Base-by-base conservation (phyloP, 1,140 invertebrate species). In the Andricus grossulariae region DNA sequence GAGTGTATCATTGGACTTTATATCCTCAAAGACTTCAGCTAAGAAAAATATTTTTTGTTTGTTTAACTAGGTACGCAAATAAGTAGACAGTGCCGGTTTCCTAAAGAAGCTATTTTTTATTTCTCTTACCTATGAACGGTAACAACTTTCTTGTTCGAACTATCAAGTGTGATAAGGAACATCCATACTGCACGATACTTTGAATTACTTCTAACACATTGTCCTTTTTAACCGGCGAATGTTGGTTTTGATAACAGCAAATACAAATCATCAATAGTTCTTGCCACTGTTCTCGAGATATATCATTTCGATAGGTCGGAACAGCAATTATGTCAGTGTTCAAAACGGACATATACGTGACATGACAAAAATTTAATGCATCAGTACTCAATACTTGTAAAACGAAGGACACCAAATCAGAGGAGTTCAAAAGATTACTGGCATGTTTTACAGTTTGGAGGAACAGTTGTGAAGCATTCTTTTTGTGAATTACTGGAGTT, bases 121-220 rank as follows among this genome's bases (percentile, higher is more conserved):
- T 45, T 45, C 39, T 45, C 39, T 45, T 83, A 88, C 88, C 85
- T 51, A 89, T 55, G 45, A 87, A 83, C 3, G 79, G 80, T 11
- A 88, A 51, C 18, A 85, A 71, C 16, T 72, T 51, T 54, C 82
- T 85, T 21, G 88, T 51, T 25, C 84, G 55, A 15, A 79, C 71
- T 12, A 78, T 39, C 72, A 90, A 78, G 79, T 82, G 74, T 0
- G 83, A 83, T 16, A 88, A 78, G 1, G 81, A 71, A 79, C 84
- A 87, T 45, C 87, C 87, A 82, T 86, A 77, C 18, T 81, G 39
- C 12, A 87, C 57, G 39, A 85, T 84, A 54, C 86, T 79, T 72
- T 85, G 80, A 32, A 87, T 71, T 5, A 60, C 80, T 21, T 82
- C 71, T 50, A 88, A 77, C 21, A 85, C 3, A 66, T 79, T 73